A percentile compares a stretch with the other conserved stretches of the same genome.
These are phyloP conservation scores for Boleophthalmus pectinirostris DNA, from an alignment of 2,113 vertebrate genomes.

Conservation along the genomic window DNA sequence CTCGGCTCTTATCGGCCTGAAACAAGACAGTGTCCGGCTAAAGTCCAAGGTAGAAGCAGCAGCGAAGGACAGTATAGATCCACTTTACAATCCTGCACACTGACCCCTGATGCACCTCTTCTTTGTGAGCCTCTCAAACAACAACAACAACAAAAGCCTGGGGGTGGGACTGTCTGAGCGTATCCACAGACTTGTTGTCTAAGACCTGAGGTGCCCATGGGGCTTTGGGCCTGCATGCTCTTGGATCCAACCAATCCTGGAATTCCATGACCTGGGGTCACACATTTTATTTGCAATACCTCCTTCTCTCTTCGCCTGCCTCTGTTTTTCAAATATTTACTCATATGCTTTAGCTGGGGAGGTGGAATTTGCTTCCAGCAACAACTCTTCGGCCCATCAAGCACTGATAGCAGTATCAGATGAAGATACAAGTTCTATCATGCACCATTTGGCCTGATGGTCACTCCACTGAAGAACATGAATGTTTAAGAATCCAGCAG, in stretches of 20 bases:
- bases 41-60: slow-evolving; percentile 50
- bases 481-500: slow-evolving; percentile 33
- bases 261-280: slow-evolving; percentile 68
- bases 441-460: slow-evolving; percentile 37
- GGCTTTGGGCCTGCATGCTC: slow-evolving; percentile 65
- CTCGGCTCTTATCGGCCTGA: slow-evolving; percentile 38
- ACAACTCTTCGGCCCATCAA: slow-evolving; percentile 26
- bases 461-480: slow-evolving; percentile 35
- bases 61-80: slow-evolving; percentile 28
- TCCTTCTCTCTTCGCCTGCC: slow-evolving; percentile 40
- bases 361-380: slow-evolving; percentile 56
- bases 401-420: slow-evolving; percentile 47
- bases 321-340: slow-evolving; percentile 45
- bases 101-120: slow-evolving; percentile 67
- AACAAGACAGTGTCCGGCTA: slow-evolving; percentile 31
- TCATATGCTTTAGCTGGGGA: slow-evolving; percentile 37
- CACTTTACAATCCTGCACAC: slow-evolving; percentile 54
- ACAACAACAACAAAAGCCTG: slow-evolving; percentile 71
- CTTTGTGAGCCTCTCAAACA: slow-evolving; percentile 57
- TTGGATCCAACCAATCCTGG: slow-evolving; percentile 61
- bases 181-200: slow-evolving; percentile 53
- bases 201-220: slow-evolving; percentile 55
- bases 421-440: slow-evolving; percentile 59
- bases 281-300: slow-evolving; percentile 62
- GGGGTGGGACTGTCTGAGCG: slow-evolving; percentile 65